These are phyloP conservation scores for Petrocephalus zakoni DNA, from an alignment of 2,113 vertebrate genomes.

Conservation along the genomic window DNA sequence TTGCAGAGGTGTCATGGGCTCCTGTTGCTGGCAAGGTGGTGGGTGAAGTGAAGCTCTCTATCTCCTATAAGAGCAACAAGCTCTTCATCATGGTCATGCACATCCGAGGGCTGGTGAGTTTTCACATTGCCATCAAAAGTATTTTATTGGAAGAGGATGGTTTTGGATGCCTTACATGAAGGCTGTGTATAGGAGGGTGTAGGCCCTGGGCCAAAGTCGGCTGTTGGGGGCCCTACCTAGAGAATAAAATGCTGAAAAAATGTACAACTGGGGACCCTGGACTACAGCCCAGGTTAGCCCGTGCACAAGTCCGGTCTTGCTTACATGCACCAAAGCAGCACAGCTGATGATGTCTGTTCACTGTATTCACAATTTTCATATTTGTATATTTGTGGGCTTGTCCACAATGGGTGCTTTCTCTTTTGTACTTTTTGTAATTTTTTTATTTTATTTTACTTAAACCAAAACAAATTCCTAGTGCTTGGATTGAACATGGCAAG, in stretches of 20 bases:
- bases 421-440: not conserved
- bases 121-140: not conserved
- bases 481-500: not conserved
- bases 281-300: no score
- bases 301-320: no score
- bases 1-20: slow-evolving; percentile 73
- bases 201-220: not conserved
- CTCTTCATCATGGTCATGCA: slow-evolving; percentile 99
- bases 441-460: not conserved
- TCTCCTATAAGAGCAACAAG: slow-evolving; percentile 89
- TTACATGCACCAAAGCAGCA: no score
- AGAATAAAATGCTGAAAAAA: not conserved
- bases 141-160: not conserved
- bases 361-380: not conserved
- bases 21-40: slow-evolving; percentile 71
- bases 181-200: not conserved
- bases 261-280: no score
- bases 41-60: slow-evolving; percentile 89
- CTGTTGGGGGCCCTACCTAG: not conserved
- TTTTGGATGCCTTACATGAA: not conserved
- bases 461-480: not conserved
- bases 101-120: slow-evolving; percentile 85
- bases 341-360: not conserved
- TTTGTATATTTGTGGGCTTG: not conserved
- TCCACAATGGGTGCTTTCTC: not conserved